phyloP scores from a whole-genome alignment of 2,797 vertebrate genomes.

The Schizopygopsis malacanthus region DNA sequence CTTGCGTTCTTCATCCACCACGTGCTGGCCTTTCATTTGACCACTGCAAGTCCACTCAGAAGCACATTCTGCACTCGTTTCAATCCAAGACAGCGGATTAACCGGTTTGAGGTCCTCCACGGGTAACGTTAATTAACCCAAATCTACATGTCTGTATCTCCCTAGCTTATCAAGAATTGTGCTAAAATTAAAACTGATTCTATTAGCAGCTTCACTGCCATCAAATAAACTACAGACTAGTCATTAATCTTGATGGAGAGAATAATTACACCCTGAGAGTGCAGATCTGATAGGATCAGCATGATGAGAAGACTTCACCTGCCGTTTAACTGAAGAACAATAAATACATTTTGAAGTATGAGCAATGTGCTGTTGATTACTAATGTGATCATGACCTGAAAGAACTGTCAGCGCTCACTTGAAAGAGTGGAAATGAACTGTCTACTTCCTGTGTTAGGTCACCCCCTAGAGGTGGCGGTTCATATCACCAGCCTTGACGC shows the following conservation, averaged over 20 bases:
- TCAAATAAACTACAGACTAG: background rate
- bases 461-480: background rate
- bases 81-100: background rate
- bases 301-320: background rate
- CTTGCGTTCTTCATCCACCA: background rate
- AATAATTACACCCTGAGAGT: background rate
- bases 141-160: background rate
- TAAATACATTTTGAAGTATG: background rate
- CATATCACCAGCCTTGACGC: background rate
- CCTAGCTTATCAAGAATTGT: background rate
- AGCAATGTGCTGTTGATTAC: background rate
- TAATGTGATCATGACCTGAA: background rate
- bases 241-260: background rate
- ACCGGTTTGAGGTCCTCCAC: background rate
- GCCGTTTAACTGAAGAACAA: background rate
- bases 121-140: background rate
- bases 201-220: background rate
- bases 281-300: background rate
- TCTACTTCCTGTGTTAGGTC: background rate
- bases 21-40: background rate
- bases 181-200: conserved; percentile 8
- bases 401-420: background rate
- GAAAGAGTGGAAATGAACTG: background rate
- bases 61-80: background rate
- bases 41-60: background rate